A percentile compares a stretch with the other conserved stretches of the same genome.
Evolutionary conservation across 2,888 invertebrate genomes (phyloP).

Genomic region (Polydrusus pterygomalis): DNA sequence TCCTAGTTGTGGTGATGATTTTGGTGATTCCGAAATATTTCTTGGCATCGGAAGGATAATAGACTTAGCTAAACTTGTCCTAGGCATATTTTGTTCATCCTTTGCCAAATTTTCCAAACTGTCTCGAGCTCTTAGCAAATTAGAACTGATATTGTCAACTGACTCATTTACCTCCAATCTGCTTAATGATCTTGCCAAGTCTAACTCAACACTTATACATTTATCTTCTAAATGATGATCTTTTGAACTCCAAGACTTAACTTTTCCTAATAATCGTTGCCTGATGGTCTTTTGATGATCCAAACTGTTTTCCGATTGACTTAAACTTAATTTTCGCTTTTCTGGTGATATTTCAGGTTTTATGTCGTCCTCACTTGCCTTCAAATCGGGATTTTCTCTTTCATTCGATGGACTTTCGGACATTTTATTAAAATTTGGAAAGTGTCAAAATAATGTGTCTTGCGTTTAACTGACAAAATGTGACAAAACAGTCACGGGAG

Average conservation of each 20-base stretch:
- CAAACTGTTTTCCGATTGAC: slow-evolving; percentile 61
- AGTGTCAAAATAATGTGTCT: slow-evolving; percentile 43
- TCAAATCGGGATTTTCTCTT: slow-evolving; percentile 40
- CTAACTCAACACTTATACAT: slow-evolving; percentile 56
- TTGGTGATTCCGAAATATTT: slow-evolving; percentile 58
- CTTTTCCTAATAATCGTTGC: slow-evolving; percentile 60
- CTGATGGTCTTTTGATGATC: slow-evolving; percentile 58
- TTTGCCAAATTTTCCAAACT: slow-evolving; percentile 66
- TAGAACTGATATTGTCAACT: slow-evolving; percentile 42
- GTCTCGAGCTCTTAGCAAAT: slow-evolving; percentile 64
- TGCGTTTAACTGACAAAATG: slow-evolving; percentile 1
- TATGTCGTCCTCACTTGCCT: slow-evolving; percentile 52
- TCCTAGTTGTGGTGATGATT: slow-evolving; percentile 59
- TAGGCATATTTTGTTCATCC: slow-evolving; percentile 60
- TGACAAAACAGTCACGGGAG: background rate
- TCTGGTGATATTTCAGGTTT: slow-evolving; percentile 43
- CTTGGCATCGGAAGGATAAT: slow-evolving; percentile 42
- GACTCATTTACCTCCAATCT: slow-evolving; percentile 52
- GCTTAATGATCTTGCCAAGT: slow-evolving; percentile 53
- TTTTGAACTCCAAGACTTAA: slow-evolving; percentile 61
- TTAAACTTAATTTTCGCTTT: slow-evolving; percentile 57
- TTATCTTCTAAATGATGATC: slow-evolving; percentile 53
- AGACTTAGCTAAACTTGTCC: slow-evolving; percentile 33
- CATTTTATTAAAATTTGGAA: slow-evolving; percentile 59
- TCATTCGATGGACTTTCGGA: slow-evolving; percentile 58